Evolutionary conservation across 2,888 invertebrate species (phyloP).

Genomic region (Melolontha melolontha): DNA sequence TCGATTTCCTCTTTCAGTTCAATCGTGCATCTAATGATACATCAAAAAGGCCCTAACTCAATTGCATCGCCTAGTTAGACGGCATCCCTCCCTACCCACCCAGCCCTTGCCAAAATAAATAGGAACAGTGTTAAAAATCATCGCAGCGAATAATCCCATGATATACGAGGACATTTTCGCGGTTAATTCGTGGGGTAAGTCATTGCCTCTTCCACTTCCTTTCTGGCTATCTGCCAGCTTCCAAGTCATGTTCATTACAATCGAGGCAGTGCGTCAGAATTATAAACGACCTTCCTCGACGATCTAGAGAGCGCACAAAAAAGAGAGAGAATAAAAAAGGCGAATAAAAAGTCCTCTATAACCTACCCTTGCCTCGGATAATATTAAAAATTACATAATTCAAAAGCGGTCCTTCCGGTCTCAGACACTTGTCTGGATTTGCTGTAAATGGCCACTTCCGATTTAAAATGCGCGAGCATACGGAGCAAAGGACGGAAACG

Average conservation of each 20-base stretch:
- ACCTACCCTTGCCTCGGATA: constrained; percentile 53
- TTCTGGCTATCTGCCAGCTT: constrained; percentile 56
- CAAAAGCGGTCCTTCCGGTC: constrained; percentile 62
- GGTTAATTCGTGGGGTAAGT: constrained; percentile 61
- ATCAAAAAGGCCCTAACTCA: constrained; percentile 49
- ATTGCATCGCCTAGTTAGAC: constrained; percentile 50
- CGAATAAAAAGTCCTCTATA: constrained; percentile 44
- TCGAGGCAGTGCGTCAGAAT: constrained; percentile 38
- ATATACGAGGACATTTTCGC: constrained; percentile 61
- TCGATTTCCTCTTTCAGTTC: constrained; percentile 24
- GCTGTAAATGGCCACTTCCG: constrained; percentile 63
- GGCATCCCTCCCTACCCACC: background rate
- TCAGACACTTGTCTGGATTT: constrained; percentile 62
- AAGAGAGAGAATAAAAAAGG: constrained; percentile 47
- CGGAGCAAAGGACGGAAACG: constrained; percentile 9
- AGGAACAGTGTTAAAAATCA: constrained; percentile 61
- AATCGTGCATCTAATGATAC: constrained; percentile 43
- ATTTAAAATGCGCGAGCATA: constrained; percentile 59
- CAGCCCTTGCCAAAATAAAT: constrained; percentile 56
- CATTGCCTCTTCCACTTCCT: constrained; percentile 43
- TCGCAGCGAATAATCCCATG: constrained; percentile 63
- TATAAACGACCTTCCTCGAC: constrained; percentile 39
- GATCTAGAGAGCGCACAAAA: constrained; percentile 47
- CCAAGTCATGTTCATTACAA: constrained; percentile 52
- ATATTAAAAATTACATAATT: constrained; percentile 64